These are phyloP conservation scores for Caenorhabditis angaria DNA, from an alignment of 2,888 invertebrate species.

Conservation along the genomic window DNA sequence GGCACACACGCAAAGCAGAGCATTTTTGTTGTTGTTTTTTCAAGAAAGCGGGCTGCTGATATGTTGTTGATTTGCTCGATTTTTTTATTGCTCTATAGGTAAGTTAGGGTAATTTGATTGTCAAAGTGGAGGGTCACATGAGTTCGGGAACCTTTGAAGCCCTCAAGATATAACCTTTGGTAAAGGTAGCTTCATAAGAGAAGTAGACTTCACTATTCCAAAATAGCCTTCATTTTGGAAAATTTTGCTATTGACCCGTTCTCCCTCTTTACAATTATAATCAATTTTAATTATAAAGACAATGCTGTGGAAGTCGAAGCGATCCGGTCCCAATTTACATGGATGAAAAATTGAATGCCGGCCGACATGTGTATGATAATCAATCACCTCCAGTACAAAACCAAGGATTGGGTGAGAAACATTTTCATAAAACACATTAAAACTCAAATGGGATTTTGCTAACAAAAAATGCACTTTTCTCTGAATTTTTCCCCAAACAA, in stretches of 20 bases:
- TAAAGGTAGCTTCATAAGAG: no score
- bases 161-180: no score
- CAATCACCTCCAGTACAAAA: slow-evolving; percentile 70
- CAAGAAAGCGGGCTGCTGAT: neutral
- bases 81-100: slow-evolving; percentile 37
- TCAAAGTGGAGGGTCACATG: no score
- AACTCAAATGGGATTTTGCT: neutral
- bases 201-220: no score
- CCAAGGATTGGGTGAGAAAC: slow-evolving; percentile 14
- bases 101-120: neutral
- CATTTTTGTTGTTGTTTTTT: neutral
- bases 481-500: neutral
- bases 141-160: no score
- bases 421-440: neutral
- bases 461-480: neutral
- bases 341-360: slow-evolving; percentile 65
- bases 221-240: neutral
- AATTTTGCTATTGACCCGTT: neutral
- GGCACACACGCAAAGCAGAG: neutral
- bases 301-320: slow-evolving; percentile 37
- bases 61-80: slow-evolving; percentile 32
- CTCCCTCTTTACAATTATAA: neutral
- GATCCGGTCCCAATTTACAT: slow-evolving; percentile 69
- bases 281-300: slow-evolving; percentile 12
- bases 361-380: slow-evolving; percentile 67